Evolutionary conservation across 2,113 vertebrate genomes (phyloP), one percentile per base, ranked within the genome.

Genomic region (Planiliza haematocheilus): DNA sequence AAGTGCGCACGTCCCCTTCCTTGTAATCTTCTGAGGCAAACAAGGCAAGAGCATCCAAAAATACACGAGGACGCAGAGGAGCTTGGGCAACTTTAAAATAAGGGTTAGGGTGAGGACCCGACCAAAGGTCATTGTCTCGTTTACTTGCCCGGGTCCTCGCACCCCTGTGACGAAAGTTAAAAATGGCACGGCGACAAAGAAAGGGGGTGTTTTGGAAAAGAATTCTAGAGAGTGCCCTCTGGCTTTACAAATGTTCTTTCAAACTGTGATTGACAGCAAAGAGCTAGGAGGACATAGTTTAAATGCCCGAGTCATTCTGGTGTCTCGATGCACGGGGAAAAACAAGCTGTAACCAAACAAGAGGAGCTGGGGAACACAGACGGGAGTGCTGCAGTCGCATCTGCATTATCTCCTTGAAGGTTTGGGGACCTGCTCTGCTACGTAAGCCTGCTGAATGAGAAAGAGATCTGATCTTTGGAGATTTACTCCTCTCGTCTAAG

Each of bases 401-500:
- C 30, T 3, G 6, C 20, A 49, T 78, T 46, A 59, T 86, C 68
- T 69, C 36, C 64, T 62, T 9, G 34, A 79, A 37, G 70, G 84
- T 85, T 82, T 50, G 11, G 65, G 48, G 51, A 77, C 20, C 69
- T 12, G 61, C 30, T 85, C 53, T 68, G 77, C 56, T 4, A 45
- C 38, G 67, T 58, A 42, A 74, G 74, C 76, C 51, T 60, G 4
- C 20, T 42, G 61, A 65, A 84, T 85, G 59, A 30, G 24, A 85
- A 76, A 83, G 71, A 68, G 53, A 79, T 83, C 64, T 8, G 4
- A 88, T 85, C 82, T 81, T 52, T 36, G 38, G 60, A 86, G 78
- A 81, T 84, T 80, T 68, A 67, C 57, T 68, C n/a, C 10, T 73
- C 58, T 67, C n/a, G 7, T 77, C 74, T 69, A 87, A 84, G 76